Percentiles rank a stretch among this genome's conserved stretches.
Conservation (phyloP, 2,797 vertebrate genomes). For the Allobates femoralis region DNA sequence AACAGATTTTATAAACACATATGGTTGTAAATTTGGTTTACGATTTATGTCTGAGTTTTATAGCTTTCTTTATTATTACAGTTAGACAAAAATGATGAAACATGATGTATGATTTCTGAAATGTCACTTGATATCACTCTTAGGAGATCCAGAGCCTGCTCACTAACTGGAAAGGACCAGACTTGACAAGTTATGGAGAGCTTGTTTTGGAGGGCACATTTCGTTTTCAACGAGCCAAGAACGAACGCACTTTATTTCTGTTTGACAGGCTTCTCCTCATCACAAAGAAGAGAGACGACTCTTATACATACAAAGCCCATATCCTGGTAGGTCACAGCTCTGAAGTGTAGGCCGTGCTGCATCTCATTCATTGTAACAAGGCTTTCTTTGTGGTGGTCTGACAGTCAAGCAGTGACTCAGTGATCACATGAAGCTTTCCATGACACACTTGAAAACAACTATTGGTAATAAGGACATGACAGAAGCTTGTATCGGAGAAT, state of each 20-base stretch:
- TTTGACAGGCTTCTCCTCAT: constrained; percentile 96
- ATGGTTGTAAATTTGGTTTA: too few relatives aligned
- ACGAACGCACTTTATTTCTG: constrained; percentile 94
- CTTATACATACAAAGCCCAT: constrained; percentile 94
- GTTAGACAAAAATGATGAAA: background rate
- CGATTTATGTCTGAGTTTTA: background rate
- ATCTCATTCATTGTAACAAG: constrained; percentile 55
- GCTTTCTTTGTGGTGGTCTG: constrained; percentile 41
- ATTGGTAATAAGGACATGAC: constrained; percentile 12
- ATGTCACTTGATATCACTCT: constrained; percentile 16
- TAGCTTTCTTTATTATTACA: too few relatives aligned
- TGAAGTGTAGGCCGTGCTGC: background rate
- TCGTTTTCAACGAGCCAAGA: constrained; percentile 95
- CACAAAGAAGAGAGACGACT: constrained; percentile 96
- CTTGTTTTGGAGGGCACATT: constrained; percentile 96
- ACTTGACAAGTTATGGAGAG: constrained; percentile 95
- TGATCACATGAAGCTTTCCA: constrained; percentile 35
- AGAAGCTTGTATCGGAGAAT: background rate
- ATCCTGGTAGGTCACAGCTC: constrained; percentile 84
- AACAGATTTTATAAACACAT: too few relatives aligned
- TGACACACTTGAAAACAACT: constrained; percentile 17
- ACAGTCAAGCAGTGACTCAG: constrained; percentile 45
- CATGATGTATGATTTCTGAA: background rate
- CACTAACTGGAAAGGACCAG: constrained; percentile 97
- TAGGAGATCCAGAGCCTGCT: constrained; percentile 98